Percentiles rank a stretch among this genome's conserved stretches.
Evolutionary conservation across 2,113 vertebrate genomes (phyloP).

Genomic region (Sterrhoptilus dennistouni): DNA sequence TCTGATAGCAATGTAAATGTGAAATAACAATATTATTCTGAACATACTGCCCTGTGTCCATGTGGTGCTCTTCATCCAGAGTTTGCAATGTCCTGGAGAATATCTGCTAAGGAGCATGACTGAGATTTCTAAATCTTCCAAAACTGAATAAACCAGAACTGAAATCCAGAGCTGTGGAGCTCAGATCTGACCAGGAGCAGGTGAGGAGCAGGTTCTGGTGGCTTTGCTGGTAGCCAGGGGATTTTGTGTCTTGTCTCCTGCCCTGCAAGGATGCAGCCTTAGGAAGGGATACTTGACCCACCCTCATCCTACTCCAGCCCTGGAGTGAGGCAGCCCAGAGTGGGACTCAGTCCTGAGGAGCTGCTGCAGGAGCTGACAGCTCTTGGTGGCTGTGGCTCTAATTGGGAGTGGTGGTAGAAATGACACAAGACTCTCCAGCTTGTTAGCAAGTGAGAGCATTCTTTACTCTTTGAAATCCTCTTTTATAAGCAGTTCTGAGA

Average conservation of each 20-base stretch:
- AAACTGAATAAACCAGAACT: not conserved
- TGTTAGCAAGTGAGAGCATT: no score
- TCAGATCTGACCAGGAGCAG: not conserved
- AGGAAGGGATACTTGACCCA: not conserved
- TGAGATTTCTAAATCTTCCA: not conserved
- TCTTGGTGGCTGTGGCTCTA: no score
- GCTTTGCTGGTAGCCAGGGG: not conserved
- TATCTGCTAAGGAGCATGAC: not conserved
- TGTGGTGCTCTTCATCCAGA: not conserved
- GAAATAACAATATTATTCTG: not conserved
- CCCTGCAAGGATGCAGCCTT: not conserved
- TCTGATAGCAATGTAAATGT: not conserved
- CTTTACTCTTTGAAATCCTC: no score
- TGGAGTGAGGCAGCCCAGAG: not conserved
- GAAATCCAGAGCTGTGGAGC: not conserved
- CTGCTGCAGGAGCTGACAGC: not conserved
- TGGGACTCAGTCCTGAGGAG: not conserved
- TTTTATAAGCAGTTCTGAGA: no score
- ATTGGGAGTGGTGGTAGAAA: no score
- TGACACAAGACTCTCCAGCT: no score
- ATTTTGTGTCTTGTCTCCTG: not conserved
- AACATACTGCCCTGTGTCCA: fast-evolving
- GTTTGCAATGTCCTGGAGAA: not conserved
- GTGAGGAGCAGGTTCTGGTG: not conserved
- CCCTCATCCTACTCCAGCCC: not conserved